Percentiles rank a stretch among this genome's conserved stretches.
Evolutionary conservation across 2,797 vertebrate species (phyloP).

Genomic region (Aulostomus chinensis): DNA sequence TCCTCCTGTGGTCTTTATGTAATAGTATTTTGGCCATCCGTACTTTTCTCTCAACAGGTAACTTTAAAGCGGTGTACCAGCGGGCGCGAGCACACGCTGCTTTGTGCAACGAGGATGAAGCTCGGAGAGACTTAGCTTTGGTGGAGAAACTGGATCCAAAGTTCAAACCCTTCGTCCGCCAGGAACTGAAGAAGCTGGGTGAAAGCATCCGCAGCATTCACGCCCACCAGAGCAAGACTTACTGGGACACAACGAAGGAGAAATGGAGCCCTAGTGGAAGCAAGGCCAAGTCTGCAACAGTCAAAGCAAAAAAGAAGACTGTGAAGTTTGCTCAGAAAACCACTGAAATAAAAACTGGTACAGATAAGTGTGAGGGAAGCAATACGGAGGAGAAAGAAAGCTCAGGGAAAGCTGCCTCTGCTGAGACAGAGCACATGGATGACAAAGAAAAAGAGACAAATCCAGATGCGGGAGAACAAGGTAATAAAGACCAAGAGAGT

Average conservation of each 20-base stretch:
- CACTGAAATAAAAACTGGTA: conserved; percentile 25
- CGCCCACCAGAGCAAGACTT: conserved; percentile 73
- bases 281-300: conserved; percentile 28
- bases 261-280: conserved; percentile 66
- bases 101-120: conserved; percentile 71
- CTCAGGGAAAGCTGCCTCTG: conserved; percentile 20
- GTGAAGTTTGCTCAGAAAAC: conserved; percentile 31
- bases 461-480: conserved; percentile 13
- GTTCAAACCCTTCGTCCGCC: conserved; percentile 66
- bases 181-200: conserved; percentile 74
- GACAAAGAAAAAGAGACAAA: conserved; percentile 22
- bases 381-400: conserved; percentile 24
- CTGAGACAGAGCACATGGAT: conserved; percentile 25
- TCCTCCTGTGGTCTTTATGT: background rate
- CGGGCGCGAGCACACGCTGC: conserved; percentile 73
- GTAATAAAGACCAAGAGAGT: conserved; percentile 32
- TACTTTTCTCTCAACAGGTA: conserved; percentile 54
- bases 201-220: conserved; percentile 58
- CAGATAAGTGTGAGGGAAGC: conserved; percentile 10
- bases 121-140: conserved; percentile 65
- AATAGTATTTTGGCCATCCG: background rate
- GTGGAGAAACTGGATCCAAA: conserved; percentile 73
- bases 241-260: conserved; percentile 67
- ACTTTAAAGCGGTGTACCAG: conserved; percentile 80
- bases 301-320: conserved; percentile 30